These are phyloP conservation scores for Triops cancriformis DNA, from an alignment of 1,140 invertebrate species.

Conservation along the genomic window DNA sequence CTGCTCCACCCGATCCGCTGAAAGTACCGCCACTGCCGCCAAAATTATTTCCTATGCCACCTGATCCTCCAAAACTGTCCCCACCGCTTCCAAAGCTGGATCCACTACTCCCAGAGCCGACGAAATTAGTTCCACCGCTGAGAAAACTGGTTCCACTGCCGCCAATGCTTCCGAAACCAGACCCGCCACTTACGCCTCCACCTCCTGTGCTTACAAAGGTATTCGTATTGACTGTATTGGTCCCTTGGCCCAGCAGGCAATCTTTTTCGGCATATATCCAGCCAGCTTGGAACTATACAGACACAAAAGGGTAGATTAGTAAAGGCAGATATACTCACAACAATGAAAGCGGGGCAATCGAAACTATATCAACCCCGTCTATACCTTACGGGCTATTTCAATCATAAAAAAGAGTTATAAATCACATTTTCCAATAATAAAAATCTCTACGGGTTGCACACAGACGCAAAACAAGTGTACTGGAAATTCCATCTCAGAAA, in stretches of 20 bases:
- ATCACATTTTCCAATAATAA: no score
- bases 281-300: constrained; percentile 37
- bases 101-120: background rate
- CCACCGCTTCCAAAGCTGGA: background rate
- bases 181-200: background rate
- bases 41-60: background rate
- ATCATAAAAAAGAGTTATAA: no score
- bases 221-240: background rate
- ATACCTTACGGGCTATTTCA: no score
- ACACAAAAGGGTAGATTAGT: background rate
- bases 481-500: no score
- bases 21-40: background rate
- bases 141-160: background rate
- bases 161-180: background rate
- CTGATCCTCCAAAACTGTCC: background rate
- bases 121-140: background rate
- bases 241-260: constrained; percentile 31
- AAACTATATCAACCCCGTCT: no score
- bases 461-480: no score
- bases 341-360: no score
- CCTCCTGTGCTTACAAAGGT: background rate
- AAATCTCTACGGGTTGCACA: no score
- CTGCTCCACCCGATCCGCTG: background rate
- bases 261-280: constrained; percentile 41
- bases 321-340: no score